Conservation (phyloP, 1,140 invertebrate genomes). For the Tetramorium alpestre region DNA sequence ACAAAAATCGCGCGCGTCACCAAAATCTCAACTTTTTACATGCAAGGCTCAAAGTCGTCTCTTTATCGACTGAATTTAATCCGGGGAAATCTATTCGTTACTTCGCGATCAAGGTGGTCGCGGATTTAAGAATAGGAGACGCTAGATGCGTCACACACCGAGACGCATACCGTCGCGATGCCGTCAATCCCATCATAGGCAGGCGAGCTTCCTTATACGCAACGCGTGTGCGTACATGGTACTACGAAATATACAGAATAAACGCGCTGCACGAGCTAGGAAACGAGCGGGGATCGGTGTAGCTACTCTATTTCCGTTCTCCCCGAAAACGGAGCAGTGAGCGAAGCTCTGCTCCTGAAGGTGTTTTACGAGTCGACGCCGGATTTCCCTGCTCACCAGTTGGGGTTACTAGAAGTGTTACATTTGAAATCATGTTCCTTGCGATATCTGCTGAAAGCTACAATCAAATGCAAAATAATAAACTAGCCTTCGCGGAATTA, state of each 20-base stretch:
- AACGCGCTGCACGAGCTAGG: constrained; percentile 13
- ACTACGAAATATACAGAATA: constrained; percentile 60
- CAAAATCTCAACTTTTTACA: not conserved
- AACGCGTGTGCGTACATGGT: constrained; percentile 35
- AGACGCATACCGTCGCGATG: constrained; percentile 75
- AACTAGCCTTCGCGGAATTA: not conserved
- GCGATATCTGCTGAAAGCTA: not conserved
- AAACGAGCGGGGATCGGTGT: constrained; percentile 48
- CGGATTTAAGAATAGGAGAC: constrained; percentile 78
- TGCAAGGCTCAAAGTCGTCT: not conserved
- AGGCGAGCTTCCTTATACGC: constrained; percentile 34
- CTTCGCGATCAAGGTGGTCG: constrained; percentile 65
- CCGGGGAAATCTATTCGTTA: constrained; percentile 40
- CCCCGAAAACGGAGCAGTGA: constrained; percentile 75
- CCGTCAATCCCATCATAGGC: constrained; percentile 69
- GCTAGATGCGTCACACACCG: constrained; percentile 78
- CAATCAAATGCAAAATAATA: constrained; percentile 5
- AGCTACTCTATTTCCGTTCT: constrained; percentile 82
- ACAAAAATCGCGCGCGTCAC: not conserved
- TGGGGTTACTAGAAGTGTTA: not conserved
- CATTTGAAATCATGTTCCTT: not conserved
- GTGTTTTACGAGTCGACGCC: constrained; percentile 52
- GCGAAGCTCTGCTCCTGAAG: constrained; percentile 43
- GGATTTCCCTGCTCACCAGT: not conserved
- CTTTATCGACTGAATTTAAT: not conserved